These are phyloP conservation scores for Scaptodrosophila lebanonensis DNA, from an alignment of 1,140 invertebrate species.

Conservation along the genomic window DNA sequence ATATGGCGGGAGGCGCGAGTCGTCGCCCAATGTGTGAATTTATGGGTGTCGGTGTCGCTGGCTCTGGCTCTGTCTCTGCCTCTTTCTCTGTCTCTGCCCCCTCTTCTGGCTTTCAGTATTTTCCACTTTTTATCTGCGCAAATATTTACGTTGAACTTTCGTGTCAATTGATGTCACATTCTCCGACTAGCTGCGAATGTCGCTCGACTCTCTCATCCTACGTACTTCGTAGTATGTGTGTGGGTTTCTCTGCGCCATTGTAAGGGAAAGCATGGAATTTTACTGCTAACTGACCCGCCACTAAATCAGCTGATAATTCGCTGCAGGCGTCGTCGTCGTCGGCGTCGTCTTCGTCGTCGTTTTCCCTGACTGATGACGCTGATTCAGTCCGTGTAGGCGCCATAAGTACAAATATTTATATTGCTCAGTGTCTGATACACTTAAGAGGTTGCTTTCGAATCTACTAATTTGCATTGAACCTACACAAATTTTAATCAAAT, in stretches of 20 bases:
- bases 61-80: slow-evolving; percentile 9
- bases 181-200: slow-evolving; percentile 12
- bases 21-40: slow-evolving; percentile 47
- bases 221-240: background rate
- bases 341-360: no score
- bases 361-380: no score
- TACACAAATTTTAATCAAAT: no score
- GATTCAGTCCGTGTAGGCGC: no score
- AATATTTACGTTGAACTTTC: slow-evolving; percentile 72
- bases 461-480: no score
- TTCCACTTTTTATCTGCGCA: slow-evolving; percentile 60
- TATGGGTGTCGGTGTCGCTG: slow-evolving; percentile 54
- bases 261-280: slow-evolving; percentile 71
- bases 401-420: no score
- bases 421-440: no score
- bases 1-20: slow-evolving; percentile 51
- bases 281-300: slow-evolving; percentile 63
- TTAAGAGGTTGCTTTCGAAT: no score
- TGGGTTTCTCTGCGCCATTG: slow-evolving; percentile 51
- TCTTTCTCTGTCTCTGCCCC: slow-evolving; percentile 13
- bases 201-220: background rate
- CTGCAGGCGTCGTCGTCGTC: slow-evolving; percentile 1
- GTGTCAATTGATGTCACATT: slow-evolving; percentile 75
- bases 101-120: slow-evolving; percentile 29
- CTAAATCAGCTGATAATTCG: slow-evolving; percentile 70